Percentiles rank a stretch among this genome's conserved stretches.
phyloP scores from a whole-genome alignment of 2,888 invertebrate species.

The Protodeltote pygarga region DNA sequence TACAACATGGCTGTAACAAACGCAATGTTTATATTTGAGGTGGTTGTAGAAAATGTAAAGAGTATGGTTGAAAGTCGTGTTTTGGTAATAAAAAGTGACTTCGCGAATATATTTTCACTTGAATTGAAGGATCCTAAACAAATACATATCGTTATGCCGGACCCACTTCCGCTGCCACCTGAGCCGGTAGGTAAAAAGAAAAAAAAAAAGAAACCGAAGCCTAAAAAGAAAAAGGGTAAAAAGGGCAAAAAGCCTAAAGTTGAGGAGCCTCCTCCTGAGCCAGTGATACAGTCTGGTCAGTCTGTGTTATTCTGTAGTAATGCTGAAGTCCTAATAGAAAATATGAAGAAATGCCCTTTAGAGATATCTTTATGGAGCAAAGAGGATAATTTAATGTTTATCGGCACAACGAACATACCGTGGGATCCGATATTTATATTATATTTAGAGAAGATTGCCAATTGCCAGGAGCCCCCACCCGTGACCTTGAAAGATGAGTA shows the following conservation, averaged over 20 bases:
- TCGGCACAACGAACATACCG: constrained; percentile 68
- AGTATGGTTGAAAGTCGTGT: constrained; percentile 68
- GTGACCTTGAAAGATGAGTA: constrained; percentile 73
- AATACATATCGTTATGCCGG: constrained; percentile 79
- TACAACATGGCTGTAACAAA: constrained; percentile 72
- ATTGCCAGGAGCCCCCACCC: constrained; percentile 59
- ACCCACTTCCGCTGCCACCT: constrained; percentile 76
- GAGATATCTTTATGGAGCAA: constrained; percentile 79
- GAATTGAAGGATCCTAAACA: constrained; percentile 80
- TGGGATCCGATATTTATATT: constrained; percentile 73
- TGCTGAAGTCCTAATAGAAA: constrained; percentile 73
- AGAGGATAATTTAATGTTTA: constrained; percentile 71
- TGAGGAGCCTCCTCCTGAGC: constrained; percentile 70
- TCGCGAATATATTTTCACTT: constrained; percentile 78
- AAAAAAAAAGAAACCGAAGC: constrained; percentile 59
- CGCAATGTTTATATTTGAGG: constrained; percentile 80
- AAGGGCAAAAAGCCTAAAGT: constrained; percentile 58
- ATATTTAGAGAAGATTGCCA: constrained; percentile 66
- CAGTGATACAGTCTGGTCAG: constrained; percentile 77
- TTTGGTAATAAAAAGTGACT: constrained; percentile 75
- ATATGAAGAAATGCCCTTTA: constrained; percentile 71
- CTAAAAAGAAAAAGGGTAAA: constrained; percentile 69
- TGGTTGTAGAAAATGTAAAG: constrained; percentile 73
- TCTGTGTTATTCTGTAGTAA: constrained; percentile 77
- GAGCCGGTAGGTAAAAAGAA: constrained; percentile 72